Evolutionary conservation across 1,140 invertebrate species (phyloP), one percentile per base, ranked within the genome.

Genomic region (Mesaphorura yosii): DNA sequence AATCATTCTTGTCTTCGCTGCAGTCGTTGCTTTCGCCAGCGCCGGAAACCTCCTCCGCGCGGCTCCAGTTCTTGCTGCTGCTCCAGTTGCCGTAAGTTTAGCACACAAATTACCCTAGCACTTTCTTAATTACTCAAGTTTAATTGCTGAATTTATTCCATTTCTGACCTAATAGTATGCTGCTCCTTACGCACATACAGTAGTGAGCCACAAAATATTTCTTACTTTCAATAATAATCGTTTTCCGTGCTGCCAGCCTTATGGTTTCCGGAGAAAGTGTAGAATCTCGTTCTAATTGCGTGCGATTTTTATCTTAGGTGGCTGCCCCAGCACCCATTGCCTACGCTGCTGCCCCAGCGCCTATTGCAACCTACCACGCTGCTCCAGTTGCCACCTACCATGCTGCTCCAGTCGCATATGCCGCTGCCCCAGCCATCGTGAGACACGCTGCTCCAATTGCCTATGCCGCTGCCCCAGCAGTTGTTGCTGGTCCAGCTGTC

Each of bases 1-100:
- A 4, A 25, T 49, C 23, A 19, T 44, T 54, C 20, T 59, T 25
- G 52, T 47, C 38, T 46, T 59, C 26, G 46, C 53, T 38, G 39
- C 41, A 48, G 12, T 55, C 48, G 42, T 59, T 15, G 52, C 41
- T 26, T 20, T 38, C 20, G 49, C 57, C 37, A 39, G 19, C 48
- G 57, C 47, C 42, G 57, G 57, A 26, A 19, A 41, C 22, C 45
- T 46, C 17, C n/a, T 42, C 27, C 42, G 31, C 19, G 42, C 29
- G 3, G 25, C 25, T 3, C 12, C 19, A 4, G 45, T 48, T 5
- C 38, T 22, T 17, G 52, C 26, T 19, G 38, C 26, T 6, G 52
- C 26, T 19, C 37, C 44, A 31, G 49, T 48, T 25, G 42, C 42
- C 42, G n/a, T n/a, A n/a, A n/a, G n/a, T n/a, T n/a, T n/a, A n/a